Conservation (phyloP, 1,140 invertebrate genomes). For the Hylaeus anthracinus region DNA sequence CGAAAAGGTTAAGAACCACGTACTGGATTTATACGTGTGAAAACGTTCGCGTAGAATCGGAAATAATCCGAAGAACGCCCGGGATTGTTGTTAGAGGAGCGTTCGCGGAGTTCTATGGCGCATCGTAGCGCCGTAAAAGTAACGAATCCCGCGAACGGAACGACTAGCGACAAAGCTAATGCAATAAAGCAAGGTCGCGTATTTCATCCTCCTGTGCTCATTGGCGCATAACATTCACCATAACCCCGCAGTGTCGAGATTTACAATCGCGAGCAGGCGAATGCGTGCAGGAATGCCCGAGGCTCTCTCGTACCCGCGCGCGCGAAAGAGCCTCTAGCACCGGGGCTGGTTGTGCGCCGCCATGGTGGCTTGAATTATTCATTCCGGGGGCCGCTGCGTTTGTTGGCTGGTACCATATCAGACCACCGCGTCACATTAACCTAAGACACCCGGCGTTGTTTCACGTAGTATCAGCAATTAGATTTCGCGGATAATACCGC, state of each 20-base stretch:
- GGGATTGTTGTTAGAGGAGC: background rate
- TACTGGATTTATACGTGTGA: background rate
- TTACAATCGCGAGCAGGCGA: constrained; percentile 75
- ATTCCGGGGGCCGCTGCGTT: constrained; percentile 72
- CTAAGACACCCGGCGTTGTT: constrained; percentile 65
- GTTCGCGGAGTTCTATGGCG: background rate
- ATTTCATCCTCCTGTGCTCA: constrained; percentile 71
- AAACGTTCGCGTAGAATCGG: background rate
- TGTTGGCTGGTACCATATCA: constrained; percentile 66
- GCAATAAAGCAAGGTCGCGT: constrained; percentile 70
- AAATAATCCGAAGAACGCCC: background rate
- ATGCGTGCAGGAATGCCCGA: constrained; percentile 78
- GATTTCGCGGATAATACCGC: constrained; percentile 63
- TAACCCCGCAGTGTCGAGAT: constrained; percentile 71
- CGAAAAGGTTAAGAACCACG: no score
- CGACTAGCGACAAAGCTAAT: constrained; percentile 65
- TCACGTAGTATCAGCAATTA: constrained; percentile 71
- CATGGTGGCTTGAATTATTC: constrained; percentile 77
- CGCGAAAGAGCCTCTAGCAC: constrained; percentile 62
- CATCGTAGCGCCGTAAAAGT: constrained; percentile 17
- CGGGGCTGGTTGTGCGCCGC: constrained; percentile 53
- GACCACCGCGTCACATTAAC: constrained; percentile 59
- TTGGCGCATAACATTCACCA: constrained; percentile 76
- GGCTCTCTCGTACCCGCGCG: constrained; percentile 65
- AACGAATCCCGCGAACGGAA: constrained; percentile 25